Evolutionary conservation across 2,888 invertebrate genomes (phyloP).

Genomic region (Eustalomyia histrio): DNA sequence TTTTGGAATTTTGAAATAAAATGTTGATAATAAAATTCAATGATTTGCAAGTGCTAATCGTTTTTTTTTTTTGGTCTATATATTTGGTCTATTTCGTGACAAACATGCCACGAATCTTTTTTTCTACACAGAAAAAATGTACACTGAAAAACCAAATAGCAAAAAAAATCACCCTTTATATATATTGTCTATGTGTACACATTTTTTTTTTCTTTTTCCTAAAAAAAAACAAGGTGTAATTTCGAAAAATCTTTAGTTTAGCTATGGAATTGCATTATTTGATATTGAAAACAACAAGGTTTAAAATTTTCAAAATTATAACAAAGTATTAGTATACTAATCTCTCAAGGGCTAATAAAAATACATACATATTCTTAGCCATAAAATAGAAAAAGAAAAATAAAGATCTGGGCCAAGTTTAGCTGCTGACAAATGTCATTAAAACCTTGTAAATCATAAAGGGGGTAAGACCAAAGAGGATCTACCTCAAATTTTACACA

Average conservation of each 20-base stretch:
- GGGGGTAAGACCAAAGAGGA: neutral
- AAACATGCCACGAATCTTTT: too few species aligned
- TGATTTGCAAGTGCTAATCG: too few species aligned
- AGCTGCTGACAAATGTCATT: slow-evolving; percentile 22
- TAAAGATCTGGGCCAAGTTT: slow-evolving; percentile 30
- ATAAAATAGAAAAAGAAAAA: slow-evolving; percentile 6
- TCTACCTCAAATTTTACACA: neutral
- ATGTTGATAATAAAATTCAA: too few species aligned
- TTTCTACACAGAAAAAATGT: too few species aligned
- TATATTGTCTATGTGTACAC: too few species aligned
- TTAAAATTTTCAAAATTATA: neutral
- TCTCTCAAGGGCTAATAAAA: slow-evolving; percentile 32
- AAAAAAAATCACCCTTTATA: too few species aligned
- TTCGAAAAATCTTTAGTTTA: neutral
- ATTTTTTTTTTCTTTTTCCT: too few species aligned
- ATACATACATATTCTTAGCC: neutral
- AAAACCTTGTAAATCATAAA: slow-evolving; percentile 33
- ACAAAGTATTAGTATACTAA: neutral
- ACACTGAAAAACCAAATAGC: too few species aligned
- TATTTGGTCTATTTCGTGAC: too few species aligned
- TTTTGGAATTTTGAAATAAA: too few species aligned
- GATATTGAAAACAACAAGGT: neutral
- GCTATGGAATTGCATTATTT: neutral
- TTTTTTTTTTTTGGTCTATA: too few species aligned
- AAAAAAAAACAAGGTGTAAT: neutral